Evolutionary conservation across 2,888 invertebrate species (phyloP).

Genomic region (Galeruca laticollis): DNA sequence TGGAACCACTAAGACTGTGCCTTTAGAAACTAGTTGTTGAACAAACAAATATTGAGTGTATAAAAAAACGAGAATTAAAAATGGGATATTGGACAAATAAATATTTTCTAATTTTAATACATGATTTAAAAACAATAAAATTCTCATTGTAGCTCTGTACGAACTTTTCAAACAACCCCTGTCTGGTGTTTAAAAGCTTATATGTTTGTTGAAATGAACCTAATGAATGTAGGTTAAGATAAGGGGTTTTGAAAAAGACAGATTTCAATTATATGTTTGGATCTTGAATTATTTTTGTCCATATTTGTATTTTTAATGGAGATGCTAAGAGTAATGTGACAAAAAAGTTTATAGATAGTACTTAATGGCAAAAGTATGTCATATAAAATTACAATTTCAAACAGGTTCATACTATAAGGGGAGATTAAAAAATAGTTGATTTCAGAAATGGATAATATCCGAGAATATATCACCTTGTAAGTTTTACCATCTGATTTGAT

Average conservation of each 20-base stretch:
- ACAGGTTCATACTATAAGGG: too few relatives aligned
- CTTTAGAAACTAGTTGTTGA: slow-evolving; percentile 71
- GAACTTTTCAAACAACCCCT: background rate
- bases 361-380: too few relatives aligned
- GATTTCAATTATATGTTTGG: background rate
- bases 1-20: slow-evolving; percentile 67
- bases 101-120: background rate
- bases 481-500: too few relatives aligned
- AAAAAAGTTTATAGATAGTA: too few relatives aligned
- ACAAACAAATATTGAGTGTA: background rate
- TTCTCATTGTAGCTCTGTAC: background rate
- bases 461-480: too few relatives aligned
- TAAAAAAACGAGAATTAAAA: background rate
- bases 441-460: too few relatives aligned
- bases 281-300: too few relatives aligned
- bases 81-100: background rate
- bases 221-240: background rate
- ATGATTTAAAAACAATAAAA: background rate
- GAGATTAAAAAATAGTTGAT: too few relatives aligned
- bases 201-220: background rate
- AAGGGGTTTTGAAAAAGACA: background rate
- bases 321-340: too few relatives aligned
- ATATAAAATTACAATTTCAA: too few relatives aligned
- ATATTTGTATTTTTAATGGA: too few relatives aligned
- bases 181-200: background rate